Percentiles rank a stretch among this genome's conserved stretches.
Conservation (phyloP, 2,888 invertebrate species). For the Prosopocoilus inquinatus region DNA sequence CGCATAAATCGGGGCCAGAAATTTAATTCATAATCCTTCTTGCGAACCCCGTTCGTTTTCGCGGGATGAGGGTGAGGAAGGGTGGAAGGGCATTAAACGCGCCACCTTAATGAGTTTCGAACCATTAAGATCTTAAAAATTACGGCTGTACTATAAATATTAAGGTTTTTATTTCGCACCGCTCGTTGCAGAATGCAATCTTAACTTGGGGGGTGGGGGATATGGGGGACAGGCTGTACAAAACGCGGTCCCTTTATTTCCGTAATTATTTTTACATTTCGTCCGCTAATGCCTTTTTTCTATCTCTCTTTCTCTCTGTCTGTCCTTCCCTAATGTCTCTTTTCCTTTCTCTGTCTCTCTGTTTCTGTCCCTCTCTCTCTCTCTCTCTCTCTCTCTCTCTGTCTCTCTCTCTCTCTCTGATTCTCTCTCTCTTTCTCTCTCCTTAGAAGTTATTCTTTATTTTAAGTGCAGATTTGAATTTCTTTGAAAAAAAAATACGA, state of each 20-base stretch:
- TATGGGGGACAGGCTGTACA: too few relatives aligned
- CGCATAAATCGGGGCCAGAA: background rate
- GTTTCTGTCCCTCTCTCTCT: too few relatives aligned
- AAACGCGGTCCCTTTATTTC: background rate
- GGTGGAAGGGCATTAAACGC: background rate
- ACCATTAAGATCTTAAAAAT: slow-evolving; percentile 1
- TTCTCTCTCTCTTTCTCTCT: too few relatives aligned
- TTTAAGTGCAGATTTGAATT: too few relatives aligned
- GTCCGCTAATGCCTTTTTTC: too few relatives aligned
- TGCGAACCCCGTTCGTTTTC: background rate
- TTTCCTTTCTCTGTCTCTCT: too few relatives aligned
- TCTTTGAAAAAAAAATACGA: too few relatives aligned
- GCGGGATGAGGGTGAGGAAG: background rate
- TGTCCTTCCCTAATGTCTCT: too few relatives aligned
- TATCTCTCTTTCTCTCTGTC: too few relatives aligned
- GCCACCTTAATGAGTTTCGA: background rate
- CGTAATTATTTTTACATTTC: slow-evolving; percentile 1
- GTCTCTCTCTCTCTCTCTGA: too few relatives aligned
- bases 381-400: too few relatives aligned
- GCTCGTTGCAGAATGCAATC: background rate
- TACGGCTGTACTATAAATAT: background rate
- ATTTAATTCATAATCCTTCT: slow-evolving; percentile 5
- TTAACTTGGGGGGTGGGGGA: background rate
- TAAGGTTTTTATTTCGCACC: background rate
- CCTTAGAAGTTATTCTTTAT: too few relatives aligned